Evolutionary conservation across 2,888 invertebrate species (phyloP).

Genomic region (Tiphia femorata): DNA sequence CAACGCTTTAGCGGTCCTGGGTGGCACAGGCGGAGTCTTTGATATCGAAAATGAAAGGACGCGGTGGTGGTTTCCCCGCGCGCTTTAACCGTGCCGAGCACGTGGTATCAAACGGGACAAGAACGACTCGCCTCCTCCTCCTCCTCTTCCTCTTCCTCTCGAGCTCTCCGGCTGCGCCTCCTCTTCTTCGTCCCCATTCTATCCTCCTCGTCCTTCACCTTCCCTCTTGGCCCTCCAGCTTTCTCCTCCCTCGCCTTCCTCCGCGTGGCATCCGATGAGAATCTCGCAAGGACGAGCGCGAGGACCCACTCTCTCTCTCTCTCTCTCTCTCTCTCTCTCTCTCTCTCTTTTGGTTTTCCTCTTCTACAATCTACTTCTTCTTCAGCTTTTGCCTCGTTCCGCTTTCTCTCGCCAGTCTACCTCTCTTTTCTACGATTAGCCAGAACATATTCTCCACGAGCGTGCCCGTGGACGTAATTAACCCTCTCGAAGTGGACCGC

Average conservation of each 20-base stretch:
- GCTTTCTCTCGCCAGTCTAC: no score
- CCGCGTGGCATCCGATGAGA: no score
- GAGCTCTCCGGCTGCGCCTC: not conserved
- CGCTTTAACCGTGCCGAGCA: conserved; percentile 37
- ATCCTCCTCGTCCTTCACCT: conserved; percentile 1
- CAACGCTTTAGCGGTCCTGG: conserved; percentile 45
- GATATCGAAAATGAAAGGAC: conserved; percentile 27
- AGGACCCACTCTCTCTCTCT: conserved; percentile 14
- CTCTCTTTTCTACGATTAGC: no score
- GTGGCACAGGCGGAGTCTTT: not conserved
- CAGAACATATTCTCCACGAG: no score
- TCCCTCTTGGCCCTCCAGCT: conserved; percentile 13
- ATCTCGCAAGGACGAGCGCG: no score
- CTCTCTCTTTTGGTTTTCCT: no score
- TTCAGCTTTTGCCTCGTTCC: no score
- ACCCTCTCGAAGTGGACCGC: no score
- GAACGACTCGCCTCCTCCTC: conserved; percentile 31
- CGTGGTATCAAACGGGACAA: conserved; percentile 46
- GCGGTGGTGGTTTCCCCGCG: conserved; percentile 17
- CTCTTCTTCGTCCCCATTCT: conserved; percentile 2
- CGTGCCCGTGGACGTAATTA: no score
- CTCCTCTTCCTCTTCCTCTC: not conserved
- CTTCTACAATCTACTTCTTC: no score
- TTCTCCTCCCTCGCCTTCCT: not conserved
- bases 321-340: conserved; percentile 22